phyloP scores from a whole-genome alignment of 2,113 vertebrate species.

The Corvus cornix region DNA sequence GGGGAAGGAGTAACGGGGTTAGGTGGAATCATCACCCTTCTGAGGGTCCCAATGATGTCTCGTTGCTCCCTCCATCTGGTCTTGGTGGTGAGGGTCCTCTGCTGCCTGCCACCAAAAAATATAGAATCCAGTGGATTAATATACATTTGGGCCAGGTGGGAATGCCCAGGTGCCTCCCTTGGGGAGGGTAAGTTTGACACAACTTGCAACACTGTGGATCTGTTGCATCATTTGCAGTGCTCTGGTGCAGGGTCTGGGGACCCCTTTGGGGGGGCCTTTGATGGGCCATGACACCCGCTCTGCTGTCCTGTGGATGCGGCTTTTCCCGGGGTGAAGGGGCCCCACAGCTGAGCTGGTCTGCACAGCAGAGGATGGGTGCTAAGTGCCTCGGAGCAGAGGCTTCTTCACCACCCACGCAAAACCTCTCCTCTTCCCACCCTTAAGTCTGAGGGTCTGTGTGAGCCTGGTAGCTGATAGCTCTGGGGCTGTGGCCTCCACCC shows the following conservation, averaged over 20 bases:
- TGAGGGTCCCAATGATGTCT: too few relatives aligned
- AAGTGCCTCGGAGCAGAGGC: not conserved
- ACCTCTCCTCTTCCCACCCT: fast-evolving
- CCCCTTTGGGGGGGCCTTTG: not conserved
- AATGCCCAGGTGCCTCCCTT: not conserved
- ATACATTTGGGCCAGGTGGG: not conserved
- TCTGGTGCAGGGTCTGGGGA: not conserved
- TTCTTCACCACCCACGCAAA: not conserved
- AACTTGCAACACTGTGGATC: too few relatives aligned
- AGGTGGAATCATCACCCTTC: not conserved
- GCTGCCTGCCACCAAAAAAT: not conserved
- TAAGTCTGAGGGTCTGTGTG: fast-evolving
- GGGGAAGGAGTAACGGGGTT: not conserved
- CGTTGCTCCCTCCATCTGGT: too few relatives aligned
- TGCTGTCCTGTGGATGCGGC: too few relatives aligned
- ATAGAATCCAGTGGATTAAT: not conserved
- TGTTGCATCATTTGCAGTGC: not conserved
- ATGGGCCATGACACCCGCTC: too few relatives aligned
- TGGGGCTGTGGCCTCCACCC: not conserved
- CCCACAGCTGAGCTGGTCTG: not conserved
- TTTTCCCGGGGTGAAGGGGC: not conserved
- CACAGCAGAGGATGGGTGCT: not conserved
- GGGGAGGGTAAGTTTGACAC: not conserved
- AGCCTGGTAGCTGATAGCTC: not conserved
- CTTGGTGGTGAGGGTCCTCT: not conserved